Conservation (phyloP, 2,797 vertebrate genomes). For the Caiman crocodilus region DNA sequence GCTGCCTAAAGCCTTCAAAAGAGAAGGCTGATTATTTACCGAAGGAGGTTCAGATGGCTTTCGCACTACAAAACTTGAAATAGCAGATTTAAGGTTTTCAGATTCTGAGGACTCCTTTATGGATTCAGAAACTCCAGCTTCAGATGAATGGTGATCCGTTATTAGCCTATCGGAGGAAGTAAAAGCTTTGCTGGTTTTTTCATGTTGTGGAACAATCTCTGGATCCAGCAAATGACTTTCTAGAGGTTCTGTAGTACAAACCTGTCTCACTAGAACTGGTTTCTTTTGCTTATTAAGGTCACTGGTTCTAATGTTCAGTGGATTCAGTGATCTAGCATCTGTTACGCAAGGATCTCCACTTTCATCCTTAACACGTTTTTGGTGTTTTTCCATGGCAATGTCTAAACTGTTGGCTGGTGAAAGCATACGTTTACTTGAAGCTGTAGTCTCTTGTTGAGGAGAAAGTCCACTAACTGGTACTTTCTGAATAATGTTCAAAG, state of each 20-base stretch:
- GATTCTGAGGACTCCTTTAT: constrained; percentile 80
- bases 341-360: constrained; percentile 91
- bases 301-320: constrained; percentile 83
- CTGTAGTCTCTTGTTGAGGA: constrained; percentile 92
- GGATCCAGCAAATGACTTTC: constrained; percentile 88
- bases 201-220: constrained; percentile 80
- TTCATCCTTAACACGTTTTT: constrained; percentile 97
- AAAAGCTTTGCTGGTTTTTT: constrained; percentile 69
- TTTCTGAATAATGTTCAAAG: constrained; percentile 86
- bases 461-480: constrained; percentile 89
- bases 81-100: constrained; percentile 77
- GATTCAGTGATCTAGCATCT: constrained; percentile 84
- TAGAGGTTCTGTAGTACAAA: constrained; percentile 93
- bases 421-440: constrained; percentile 98
- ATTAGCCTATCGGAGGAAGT: constrained; percentile 66
- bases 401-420: constrained; percentile 98
- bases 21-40: constrained; percentile 64
- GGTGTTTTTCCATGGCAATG: constrained; percentile 99
- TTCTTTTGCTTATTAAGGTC: constrained; percentile 91
- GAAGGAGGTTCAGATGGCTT: constrained; percentile 70
- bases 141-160: constrained; percentile 70
- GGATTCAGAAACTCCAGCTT: constrained; percentile 78
- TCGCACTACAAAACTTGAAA: constrained; percentile 46
- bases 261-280: constrained; percentile 92
- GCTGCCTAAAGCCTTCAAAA: constrained; percentile 82